These are phyloP conservation scores for Sardinella longiceps DNA, from an alignment of 2,797 vertebrate genomes.

Conservation along the genomic window DNA sequence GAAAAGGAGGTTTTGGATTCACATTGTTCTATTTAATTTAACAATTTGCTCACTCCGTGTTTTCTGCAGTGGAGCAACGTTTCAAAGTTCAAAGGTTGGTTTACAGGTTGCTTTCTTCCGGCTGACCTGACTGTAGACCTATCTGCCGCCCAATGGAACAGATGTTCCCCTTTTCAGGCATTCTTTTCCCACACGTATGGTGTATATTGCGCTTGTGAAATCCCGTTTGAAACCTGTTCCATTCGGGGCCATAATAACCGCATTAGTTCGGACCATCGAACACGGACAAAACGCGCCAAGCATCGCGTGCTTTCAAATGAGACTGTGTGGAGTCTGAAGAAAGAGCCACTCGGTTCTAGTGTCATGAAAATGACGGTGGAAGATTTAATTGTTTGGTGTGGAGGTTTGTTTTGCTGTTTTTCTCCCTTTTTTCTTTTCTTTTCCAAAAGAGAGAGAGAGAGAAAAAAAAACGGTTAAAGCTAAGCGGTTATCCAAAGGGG, in stretches of 20 bases:
- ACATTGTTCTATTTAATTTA: conserved; percentile 15
- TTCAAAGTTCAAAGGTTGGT: conserved; percentile 61
- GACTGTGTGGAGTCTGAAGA: conserved; percentile 71
- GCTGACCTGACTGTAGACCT: conserved; percentile 80
- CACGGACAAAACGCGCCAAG: conserved; percentile 89
- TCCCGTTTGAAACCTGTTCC: conserved; percentile 96
- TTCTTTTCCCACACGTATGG: conserved; percentile 83
- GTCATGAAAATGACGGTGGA: conserved; percentile 69
- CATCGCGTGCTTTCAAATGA: conserved; percentile 90
- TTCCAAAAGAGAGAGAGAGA: conserved; percentile 71
- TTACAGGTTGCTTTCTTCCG: conserved; percentile 73
- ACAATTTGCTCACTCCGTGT: conserved; percentile 14
- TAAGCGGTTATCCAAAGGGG: conserved; percentile 76
- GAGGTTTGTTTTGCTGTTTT: conserved; percentile 30
- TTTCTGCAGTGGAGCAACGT: conserved; percentile 11
- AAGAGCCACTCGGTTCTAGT: conserved; percentile 55
- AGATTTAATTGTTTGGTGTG: conserved; percentile 55
- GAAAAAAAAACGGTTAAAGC: conserved; percentile 65
- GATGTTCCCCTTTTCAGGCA: conserved; percentile 90
- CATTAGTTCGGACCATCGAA: conserved; percentile 94
- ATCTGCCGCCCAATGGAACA: conserved; percentile 85
- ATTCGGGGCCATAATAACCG: conserved; percentile 92
- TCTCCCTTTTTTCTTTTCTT: conserved; percentile 40
- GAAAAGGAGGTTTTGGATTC: background rate
- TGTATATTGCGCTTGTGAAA: conserved; percentile 80